Evolutionary conservation across 2,113 vertebrate genomes (phyloP), one percentile per base, ranked within the genome.

Genomic region (Sprattus sprattus): DNA sequence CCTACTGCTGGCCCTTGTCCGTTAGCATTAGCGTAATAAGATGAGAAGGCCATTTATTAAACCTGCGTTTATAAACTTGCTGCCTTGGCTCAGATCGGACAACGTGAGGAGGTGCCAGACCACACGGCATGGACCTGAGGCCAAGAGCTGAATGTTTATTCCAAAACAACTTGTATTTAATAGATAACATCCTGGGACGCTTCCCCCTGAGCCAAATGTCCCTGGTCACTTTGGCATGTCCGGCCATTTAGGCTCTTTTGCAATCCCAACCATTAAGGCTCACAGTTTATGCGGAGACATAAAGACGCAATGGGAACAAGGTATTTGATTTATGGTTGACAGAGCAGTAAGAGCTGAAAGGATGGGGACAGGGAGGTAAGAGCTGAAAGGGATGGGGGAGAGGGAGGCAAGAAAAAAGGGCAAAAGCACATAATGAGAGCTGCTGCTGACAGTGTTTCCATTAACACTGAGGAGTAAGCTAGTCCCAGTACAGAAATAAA

Each of bases 121-220:
- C 60, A 28, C 60, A 67, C 60, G 6, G 60, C 6, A n/a, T 2
- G n/a, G 20, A 7, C 64, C 22, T 2, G n/a, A 32, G 25, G 64
- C n/a, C 64, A 25, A 71, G 25, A 13, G n/a, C 64, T 28, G n/a
- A 32, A 71, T 32, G 22, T 71, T 71, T 28, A 28, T 32, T 71
- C 64, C 64, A 71, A 28, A 71, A 71, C n/a, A 32, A 71, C 25
- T 28, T 28, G 22, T 32, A 28, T 32, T 71, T 71, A 71, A 71
- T 71, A 71, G 64, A 71, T 71, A 54, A 88, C 86, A 50, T 39
- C 82, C 49, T 85, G 84, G 50, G 67, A 83, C 39, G 5, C 10
- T 13, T 45, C 71, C 22, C 20, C 10, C 57, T 44, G 54, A 84
- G 57, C 64, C 28, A 64, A 83, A 83, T 25, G 22, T 4, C 60